These are phyloP conservation scores for Callithrix jacchus DNA, from an alignment of 2,113 vertebrate species.

Conservation along the genomic window DNA sequence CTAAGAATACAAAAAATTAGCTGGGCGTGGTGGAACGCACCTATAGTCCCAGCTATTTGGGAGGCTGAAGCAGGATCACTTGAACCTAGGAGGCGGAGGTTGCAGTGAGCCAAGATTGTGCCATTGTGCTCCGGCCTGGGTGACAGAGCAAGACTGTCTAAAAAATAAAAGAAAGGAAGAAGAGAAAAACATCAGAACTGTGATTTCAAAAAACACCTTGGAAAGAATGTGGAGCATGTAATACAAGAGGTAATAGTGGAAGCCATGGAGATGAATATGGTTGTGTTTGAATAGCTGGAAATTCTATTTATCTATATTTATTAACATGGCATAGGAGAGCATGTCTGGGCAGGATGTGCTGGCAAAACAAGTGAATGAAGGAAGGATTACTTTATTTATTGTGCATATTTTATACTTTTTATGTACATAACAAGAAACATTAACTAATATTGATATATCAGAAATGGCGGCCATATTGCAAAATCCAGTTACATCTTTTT, in stretches of 20 bases:
- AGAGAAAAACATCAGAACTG: background rate
- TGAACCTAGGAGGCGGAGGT: too few relatives aligned
- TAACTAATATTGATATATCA: background rate
- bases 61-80: too few relatives aligned
- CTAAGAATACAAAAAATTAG: too few relatives aligned
- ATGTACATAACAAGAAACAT: background rate
- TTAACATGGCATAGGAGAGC: background rate
- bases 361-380: background rate
- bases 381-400: background rate
- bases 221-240: background rate
- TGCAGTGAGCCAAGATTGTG: too few relatives aligned
- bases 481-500: background rate
- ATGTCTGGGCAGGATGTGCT: background rate
- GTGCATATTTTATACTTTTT: background rate
- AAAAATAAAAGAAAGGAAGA: too few relatives aligned
- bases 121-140: too few relatives aligned
- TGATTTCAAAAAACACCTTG: background rate
- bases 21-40: too few relatives aligned
- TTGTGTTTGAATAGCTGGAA: background rate
- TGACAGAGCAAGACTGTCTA: too few relatives aligned
- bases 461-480: background rate
- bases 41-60: too few relatives aligned
- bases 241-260: background rate
- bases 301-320: background rate
- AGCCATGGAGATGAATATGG: background rate